phyloP scores from a whole-genome alignment of 2,113 vertebrate genomes.

The Sinosuthora webbiana region DNA sequence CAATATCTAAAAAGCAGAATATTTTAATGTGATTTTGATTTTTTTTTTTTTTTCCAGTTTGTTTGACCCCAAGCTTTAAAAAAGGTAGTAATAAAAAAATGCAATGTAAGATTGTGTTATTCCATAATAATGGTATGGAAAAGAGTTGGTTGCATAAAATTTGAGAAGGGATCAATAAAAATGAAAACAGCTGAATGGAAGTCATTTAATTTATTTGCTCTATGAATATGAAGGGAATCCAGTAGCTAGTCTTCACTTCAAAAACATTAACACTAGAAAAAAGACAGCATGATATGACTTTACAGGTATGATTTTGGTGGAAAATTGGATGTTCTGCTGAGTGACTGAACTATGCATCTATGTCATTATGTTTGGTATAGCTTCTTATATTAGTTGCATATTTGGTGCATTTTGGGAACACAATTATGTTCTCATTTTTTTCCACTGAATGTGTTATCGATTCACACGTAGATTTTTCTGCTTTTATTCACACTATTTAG shows the following conservation, averaged over 20 bases:
- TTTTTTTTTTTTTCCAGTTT: neutral
- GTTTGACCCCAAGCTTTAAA: neutral
- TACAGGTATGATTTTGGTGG: neutral
- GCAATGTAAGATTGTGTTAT: neutral
- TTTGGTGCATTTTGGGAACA: neutral
- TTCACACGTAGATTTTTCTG: neutral
- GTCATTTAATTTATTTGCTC: constrained; percentile 21
- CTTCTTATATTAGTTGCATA: neutral
- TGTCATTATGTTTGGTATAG: neutral
- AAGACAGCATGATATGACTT: neutral
- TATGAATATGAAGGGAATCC: constrained; percentile 3
- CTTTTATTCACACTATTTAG: neutral
- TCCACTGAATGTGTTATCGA: neutral
- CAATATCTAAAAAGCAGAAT: neutral
- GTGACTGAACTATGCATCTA: neutral
- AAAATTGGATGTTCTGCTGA: constrained; percentile 9
- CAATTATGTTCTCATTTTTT: neutral
- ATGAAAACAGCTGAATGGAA: neutral
- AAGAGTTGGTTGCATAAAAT: neutral
- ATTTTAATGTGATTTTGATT: neutral
- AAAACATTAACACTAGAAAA: neutral
- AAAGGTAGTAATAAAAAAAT: neutral
- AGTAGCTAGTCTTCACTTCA: constrained; percentile 26
- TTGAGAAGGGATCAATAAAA: neutral
- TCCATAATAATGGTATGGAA: neutral